These are phyloP conservation scores for Drepanosiphum platanoidis DNA, from an alignment of 2,888 invertebrate species.

Conservation along the genomic window DNA sequence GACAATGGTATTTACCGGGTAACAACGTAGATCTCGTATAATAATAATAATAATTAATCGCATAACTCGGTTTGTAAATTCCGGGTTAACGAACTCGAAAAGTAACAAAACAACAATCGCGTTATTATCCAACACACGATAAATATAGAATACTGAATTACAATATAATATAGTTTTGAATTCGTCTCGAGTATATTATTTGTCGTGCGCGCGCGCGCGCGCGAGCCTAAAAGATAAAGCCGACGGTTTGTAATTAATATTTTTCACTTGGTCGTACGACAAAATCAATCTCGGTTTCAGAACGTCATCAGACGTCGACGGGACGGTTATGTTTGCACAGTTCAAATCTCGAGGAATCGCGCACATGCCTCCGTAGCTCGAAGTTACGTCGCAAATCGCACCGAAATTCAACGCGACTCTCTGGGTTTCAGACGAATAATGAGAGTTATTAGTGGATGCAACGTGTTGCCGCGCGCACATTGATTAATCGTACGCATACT, in stretches of 20 bases:
- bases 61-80: not conserved
- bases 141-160: not conserved
- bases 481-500: not conserved
- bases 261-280: no score
- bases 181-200: not conserved
- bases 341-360: not conserved
- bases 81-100: not conserved
- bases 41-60: not conserved
- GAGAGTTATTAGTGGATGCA: no score
- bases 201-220: not conserved
- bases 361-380: not conserved
- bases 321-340: not conserved
- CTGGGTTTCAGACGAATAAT: not conserved
- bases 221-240: not conserved
- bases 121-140: not conserved
- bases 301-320: not conserved
- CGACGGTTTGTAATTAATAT: not conserved
- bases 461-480: not conserved
- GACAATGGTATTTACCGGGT: not conserved
- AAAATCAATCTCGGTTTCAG: not conserved
- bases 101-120: not conserved
- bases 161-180: not conserved
- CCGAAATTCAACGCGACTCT: not conserved
- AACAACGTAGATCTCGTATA: no score
- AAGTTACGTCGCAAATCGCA: not conserved